Evolutionary conservation across 2,113 vertebrate species (phyloP).

Genomic region (Caracal caracal): DNA sequence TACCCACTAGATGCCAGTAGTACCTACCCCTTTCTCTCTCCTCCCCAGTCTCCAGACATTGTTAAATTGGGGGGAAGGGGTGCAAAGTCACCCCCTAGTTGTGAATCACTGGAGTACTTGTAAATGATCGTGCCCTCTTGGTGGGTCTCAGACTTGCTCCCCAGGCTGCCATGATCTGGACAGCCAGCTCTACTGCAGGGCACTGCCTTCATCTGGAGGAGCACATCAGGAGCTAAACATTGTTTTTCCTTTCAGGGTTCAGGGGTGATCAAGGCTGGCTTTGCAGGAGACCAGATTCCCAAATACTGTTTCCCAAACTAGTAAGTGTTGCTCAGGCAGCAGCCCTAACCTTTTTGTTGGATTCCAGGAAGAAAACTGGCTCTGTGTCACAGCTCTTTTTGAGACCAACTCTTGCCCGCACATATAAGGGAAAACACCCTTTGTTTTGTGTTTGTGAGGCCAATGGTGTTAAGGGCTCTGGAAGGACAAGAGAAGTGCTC

Average conservation of each 20-base stretch:
- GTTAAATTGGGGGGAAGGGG: not conserved
- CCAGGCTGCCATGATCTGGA: rapidly evolving
- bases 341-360: not conserved
- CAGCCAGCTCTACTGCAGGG: not conserved
- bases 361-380: not conserved
- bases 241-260: conserved; percentile 88
- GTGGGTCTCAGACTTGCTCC: not conserved
- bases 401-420: not conserved
- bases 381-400: not conserved
- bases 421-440: not conserved
- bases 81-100: not conserved
- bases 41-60: not conserved
- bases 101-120: not conserved
- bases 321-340: conserved; percentile 85
- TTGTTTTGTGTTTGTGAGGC: not conserved
- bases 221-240: not conserved
- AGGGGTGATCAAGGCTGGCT: conserved; percentile 94
- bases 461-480: not conserved
- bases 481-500: not conserved
- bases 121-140: not conserved
- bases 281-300: conserved; percentile 96
- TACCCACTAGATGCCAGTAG: not conserved
- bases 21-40: rapidly evolving
- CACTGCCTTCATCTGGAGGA: not conserved
- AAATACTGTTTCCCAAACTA: conserved; percentile 97